Evolutionary conservation across 2,113 vertebrate species (phyloP).

Genomic region (Pelobates fuscus): DNA sequence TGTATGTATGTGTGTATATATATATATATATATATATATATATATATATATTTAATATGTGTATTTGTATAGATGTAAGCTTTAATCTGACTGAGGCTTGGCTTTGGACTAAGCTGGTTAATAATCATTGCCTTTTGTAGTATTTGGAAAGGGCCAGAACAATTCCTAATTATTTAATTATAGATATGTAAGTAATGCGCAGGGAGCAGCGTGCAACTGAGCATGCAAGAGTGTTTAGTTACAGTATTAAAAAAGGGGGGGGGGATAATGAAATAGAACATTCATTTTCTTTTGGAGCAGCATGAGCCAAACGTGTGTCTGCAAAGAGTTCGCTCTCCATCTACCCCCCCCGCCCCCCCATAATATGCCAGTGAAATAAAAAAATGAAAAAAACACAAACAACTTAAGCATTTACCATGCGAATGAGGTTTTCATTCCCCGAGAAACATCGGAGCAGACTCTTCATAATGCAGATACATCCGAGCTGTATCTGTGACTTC

Average conservation of each 20-base stretch:
- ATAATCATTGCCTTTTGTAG: conserved; percentile 74
- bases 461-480: neutral
- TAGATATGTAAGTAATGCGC: conserved; percentile 72
- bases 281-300: conserved; percentile 61
- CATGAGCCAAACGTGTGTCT: conserved; percentile 57
- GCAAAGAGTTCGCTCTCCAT: conserved; percentile 51
- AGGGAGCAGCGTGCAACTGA: conserved; percentile 74
- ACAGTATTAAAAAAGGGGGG: conserved; percentile 67
- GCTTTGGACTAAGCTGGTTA: conserved; percentile 73
- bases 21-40: neutral
- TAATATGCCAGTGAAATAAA: conserved; percentile 13
- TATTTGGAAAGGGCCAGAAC: conserved; percentile 75
- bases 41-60: too few species aligned
- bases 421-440: conserved; percentile 5
- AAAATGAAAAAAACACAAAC: too few species aligned
- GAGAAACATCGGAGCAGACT: neutral
- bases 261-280: conserved; percentile 72
- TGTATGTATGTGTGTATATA: neutral
- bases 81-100: conserved; percentile 73
- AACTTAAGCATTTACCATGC: neutral
- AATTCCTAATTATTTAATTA: conserved; percentile 81
- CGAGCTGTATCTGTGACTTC: conserved; percentile 53
- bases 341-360: conserved; percentile 11
- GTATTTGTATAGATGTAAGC: conserved; percentile 14
- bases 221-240: conserved; percentile 76